phyloP scores from a whole-genome alignment of 2,888 invertebrate species.

The Seladonia tumulorum region DNA sequence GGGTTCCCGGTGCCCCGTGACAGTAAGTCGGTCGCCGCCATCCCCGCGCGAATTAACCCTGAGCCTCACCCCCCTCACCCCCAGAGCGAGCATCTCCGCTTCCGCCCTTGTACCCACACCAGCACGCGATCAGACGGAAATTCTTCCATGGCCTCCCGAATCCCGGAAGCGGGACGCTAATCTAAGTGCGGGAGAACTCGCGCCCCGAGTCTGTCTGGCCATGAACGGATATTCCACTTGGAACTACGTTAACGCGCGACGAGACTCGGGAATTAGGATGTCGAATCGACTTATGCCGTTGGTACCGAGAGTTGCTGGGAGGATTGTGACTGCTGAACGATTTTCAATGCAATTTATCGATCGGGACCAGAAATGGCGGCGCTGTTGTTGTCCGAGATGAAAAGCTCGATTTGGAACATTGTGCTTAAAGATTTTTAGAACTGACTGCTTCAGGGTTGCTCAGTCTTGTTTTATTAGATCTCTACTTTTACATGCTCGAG shows the following conservation, averaged over 20 bases:
- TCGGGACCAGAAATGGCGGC: too few relatives aligned
- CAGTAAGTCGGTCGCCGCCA: constrained; percentile 39
- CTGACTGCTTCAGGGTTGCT: background rate
- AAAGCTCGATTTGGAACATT: background rate
- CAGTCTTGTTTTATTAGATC: background rate
- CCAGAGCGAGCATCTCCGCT: background rate
- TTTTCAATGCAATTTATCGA: background rate
- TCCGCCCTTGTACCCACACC: background rate
- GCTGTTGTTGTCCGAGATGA: background rate
- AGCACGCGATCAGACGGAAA: constrained; percentile 38
- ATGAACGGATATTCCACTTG: constrained; percentile 9
- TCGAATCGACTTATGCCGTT: background rate
- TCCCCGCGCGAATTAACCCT: background rate
- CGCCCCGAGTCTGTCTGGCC: background rate
- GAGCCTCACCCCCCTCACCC: too few relatives aligned
- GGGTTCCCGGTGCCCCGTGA: constrained; percentile 16
- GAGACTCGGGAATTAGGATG: background rate
- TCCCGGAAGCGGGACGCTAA: background rate
- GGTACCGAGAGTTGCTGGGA: background rate
- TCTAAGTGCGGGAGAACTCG: background rate
- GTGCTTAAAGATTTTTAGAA: background rate
- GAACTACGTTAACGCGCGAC: background rate
- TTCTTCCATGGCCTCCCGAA: constrained; percentile 32
- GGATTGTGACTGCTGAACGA: background rate
- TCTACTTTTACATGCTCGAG: too few relatives aligned